These are phyloP conservation scores for Nebria salina DNA, from an alignment of 2,888 invertebrate genomes.

Conservation along the genomic window DNA sequence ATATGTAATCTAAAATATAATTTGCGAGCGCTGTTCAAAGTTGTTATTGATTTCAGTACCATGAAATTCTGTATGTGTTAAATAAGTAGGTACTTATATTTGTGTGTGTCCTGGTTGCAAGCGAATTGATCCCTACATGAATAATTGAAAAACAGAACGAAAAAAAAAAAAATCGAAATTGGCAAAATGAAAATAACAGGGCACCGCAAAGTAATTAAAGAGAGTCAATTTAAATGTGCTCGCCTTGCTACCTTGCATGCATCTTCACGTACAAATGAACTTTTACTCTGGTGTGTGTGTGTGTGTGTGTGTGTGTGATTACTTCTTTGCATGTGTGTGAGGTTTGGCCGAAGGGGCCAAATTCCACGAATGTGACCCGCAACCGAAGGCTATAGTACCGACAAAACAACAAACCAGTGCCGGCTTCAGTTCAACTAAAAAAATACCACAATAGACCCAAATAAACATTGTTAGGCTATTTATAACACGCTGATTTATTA, in stretches of 20 bases:
- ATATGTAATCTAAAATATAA: not conserved
- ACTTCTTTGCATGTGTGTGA: not conserved
- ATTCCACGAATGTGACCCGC: constrained; percentile 24
- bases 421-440: not conserved
- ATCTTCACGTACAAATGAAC: no score
- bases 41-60: no score
- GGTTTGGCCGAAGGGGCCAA: constrained; percentile 10
- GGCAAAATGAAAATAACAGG: not conserved
- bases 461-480: not conserved
- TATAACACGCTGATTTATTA: not conserved
- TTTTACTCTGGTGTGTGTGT: not conserved
- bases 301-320: not conserved
- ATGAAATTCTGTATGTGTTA: not conserved
- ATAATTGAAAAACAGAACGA: not conserved
- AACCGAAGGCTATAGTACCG: constrained; percentile 22
- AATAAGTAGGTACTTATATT: not conserved
- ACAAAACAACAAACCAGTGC: constrained; percentile 9
- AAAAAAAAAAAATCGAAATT: not conserved
- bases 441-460: not conserved
- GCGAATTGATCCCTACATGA: not conserved
- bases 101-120: not conserved
- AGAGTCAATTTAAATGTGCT: not conserved
- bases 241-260: no score
- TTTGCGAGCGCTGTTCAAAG: not conserved
- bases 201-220: not conserved